Evolutionary conservation across 2,113 vertebrate genomes (phyloP).

Genomic region (Oryzias melastigma): DNA sequence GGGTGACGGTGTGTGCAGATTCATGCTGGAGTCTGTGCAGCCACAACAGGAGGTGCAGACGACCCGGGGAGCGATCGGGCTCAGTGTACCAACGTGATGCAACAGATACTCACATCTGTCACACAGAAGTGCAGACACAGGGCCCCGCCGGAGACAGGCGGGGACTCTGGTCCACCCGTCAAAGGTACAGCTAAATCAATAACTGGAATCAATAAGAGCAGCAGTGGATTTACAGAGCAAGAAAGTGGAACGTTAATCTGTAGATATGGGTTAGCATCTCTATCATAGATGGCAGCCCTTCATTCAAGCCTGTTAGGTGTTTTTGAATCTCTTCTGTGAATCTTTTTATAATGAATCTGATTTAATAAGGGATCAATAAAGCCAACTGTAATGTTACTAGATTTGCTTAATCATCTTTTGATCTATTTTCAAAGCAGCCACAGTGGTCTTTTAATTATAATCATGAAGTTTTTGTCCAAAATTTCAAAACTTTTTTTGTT

Average conservation of each 20-base stretch:
- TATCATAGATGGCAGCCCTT: constrained; percentile 18
- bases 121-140: neutral
- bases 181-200: constrained; percentile 43
- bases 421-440: no score
- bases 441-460: no score
- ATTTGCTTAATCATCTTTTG: no score
- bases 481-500: no score
- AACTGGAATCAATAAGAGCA: constrained; percentile 43
- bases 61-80: constrained; percentile 8
- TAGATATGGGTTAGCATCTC: constrained; percentile 46
- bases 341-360: no score
- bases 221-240: constrained; percentile 48
- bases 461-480: no score
- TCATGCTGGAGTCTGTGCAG: constrained; percentile 13
- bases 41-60: constrained; percentile 36
- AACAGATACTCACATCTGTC: constrained; percentile 9
- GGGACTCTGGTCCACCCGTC: constrained; percentile 34
- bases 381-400: no score
- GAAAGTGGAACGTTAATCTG: constrained; percentile 54
- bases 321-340: neutral
- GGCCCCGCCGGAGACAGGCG: constrained; percentile 5
- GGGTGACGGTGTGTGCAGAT: constrained; percentile 28
- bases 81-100: no score
- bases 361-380: no score
- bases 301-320: constrained; percentile 4